phyloP scores from a whole-genome alignment of 2,113 vertebrate genomes.

The Chauna torquata region DNA sequence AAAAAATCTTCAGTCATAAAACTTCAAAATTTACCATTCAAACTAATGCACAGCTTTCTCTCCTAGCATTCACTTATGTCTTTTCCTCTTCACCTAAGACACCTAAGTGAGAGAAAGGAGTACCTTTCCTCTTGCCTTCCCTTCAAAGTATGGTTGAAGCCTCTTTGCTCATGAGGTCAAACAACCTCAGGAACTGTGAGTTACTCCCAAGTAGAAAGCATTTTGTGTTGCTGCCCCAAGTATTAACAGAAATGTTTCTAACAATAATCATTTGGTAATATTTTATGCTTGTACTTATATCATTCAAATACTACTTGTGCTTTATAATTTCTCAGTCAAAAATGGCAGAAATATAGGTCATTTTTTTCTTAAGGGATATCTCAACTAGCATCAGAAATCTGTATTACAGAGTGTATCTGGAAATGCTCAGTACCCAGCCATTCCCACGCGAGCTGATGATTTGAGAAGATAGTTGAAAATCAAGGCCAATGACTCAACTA shows the following conservation, averaged over 20 bases:
- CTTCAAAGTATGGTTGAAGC: background rate
- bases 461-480: background rate
- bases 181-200: background rate
- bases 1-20: background rate
- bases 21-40: background rate
- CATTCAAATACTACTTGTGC: background rate
- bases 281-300: background rate
- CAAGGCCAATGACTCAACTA: background rate
- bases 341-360: background rate
- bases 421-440: background rate
- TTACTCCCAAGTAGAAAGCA: background rate
- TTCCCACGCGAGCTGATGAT: background rate
- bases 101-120: background rate
- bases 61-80: background rate
- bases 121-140: background rate
- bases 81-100: background rate
- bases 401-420: background rate
- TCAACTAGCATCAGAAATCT: background rate
- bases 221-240: background rate
- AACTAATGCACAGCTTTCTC: background rate
- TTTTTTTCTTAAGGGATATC: background rate
- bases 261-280: background rate
- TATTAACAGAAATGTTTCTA: background rate
- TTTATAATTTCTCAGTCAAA: background rate
- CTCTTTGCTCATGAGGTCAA: background rate